Evolutionary conservation across 2,113 vertebrate genomes (phyloP).

Genomic region (Pycnonotus jocosus): DNA sequence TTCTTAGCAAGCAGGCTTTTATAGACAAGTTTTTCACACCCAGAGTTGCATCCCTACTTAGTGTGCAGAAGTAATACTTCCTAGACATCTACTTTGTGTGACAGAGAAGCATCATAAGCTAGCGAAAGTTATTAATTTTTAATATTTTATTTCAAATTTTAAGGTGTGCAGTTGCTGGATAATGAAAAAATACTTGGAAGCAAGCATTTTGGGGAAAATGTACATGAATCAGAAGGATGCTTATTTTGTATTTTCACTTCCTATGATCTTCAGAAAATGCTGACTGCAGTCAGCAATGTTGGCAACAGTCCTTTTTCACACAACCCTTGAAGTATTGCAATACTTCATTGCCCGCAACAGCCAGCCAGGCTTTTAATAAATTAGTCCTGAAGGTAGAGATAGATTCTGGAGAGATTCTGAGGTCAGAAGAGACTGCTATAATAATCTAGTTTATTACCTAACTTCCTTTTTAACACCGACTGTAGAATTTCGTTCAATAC

Average conservation of each 20-base stretch:
- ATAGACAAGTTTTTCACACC: not conserved
- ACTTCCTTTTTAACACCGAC: constrained; percentile 13
- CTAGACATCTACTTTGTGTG: constrained; percentile 3
- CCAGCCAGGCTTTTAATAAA: constrained; percentile 51
- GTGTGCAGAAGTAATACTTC: not conserved
- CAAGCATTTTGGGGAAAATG: not conserved
- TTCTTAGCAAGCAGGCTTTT: not conserved
- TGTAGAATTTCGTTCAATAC: not conserved
- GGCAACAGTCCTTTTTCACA: constrained; percentile 40
- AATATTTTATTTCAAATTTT: constrained; percentile 50
- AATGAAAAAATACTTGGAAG: constrained; percentile 40
- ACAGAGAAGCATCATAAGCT: not conserved
- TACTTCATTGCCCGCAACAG: not conserved
- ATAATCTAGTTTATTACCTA: constrained; percentile 19
- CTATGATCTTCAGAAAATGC: constrained; percentile 55
- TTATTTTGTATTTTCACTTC: constrained; percentile 58
- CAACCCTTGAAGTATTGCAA: constrained; percentile 33
- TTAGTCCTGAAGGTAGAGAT: constrained; percentile 24
- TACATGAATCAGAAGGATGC: constrained; percentile 34
- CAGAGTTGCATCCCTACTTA: not conserved
- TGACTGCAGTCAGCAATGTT: constrained; percentile 40
- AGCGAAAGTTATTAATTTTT: constrained; percentile 45
- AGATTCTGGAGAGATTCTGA: constrained; percentile 28
- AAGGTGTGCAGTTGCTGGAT: constrained; percentile 2
- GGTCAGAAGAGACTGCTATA: constrained; percentile 19